phyloP scores from a whole-genome alignment of 2,797 vertebrate genomes.

The Enteromius anoplus region DNA sequence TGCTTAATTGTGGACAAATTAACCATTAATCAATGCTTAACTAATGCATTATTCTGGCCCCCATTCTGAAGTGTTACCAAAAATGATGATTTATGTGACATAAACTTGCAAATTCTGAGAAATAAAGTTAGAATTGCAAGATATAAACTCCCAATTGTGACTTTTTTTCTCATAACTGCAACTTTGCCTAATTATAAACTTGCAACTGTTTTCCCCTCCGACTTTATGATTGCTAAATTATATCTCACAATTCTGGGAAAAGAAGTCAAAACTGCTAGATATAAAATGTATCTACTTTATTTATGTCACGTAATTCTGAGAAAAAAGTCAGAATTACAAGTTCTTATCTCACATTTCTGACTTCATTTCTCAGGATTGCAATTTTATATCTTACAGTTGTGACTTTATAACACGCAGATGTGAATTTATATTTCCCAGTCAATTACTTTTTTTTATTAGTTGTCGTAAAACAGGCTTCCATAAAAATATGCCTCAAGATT shows the following conservation, averaged over 20 bases:
- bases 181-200: not conserved
- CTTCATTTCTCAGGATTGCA: too few species aligned
- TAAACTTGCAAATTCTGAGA: too few species aligned
- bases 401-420: not conserved
- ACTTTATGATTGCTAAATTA: not conserved
- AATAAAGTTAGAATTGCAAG: not conserved
- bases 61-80: too few species aligned
- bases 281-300: not conserved
- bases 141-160: not conserved
- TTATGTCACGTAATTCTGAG: not conserved
- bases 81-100: too few species aligned
- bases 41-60: too few species aligned
- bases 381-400: too few species aligned
- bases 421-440: not conserved
- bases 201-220: not conserved
- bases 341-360: not conserved
- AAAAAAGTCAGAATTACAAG: not conserved
- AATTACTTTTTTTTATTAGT: not conserved
- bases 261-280: not conserved
- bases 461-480: not conserved
- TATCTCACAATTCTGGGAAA: not conserved
- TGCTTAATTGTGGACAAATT: too few species aligned
- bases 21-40: too few species aligned
- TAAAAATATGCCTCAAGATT: not conserved
- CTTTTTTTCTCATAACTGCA: too few species aligned